A percentile compares a stretch with the other conserved stretches of the same genome.
These are phyloP conservation scores for Galago senegalensis DNA, from an alignment of 2,797 vertebrate species.

Conservation along the genomic window DNA sequence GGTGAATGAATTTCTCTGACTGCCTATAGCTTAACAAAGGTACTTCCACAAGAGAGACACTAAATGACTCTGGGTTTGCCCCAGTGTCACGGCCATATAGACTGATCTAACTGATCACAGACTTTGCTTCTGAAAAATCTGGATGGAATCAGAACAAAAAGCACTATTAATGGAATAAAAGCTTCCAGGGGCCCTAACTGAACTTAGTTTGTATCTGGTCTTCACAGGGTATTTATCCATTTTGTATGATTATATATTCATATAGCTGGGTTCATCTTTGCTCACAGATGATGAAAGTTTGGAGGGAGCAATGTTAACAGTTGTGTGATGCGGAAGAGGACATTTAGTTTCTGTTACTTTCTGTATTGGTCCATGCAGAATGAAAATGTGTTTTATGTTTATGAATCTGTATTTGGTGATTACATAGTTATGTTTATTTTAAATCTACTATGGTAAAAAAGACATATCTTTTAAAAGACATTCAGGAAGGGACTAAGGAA, in stretches of 20 bases:
- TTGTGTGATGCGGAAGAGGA: background rate
- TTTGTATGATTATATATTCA: background rate
- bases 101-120: background rate
- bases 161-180: background rate
- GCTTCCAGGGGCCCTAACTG: background rate
- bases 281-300: background rate
- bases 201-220: background rate
- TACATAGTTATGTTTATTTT: background rate
- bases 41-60: background rate
- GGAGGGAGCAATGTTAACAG: background rate
- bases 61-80: background rate
- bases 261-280: background rate
- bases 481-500: background rate
- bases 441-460: background rate
- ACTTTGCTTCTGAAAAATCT: background rate
- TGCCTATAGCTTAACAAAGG: background rate
- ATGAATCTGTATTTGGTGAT: background rate
- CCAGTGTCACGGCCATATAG: fast-evolving
- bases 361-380: background rate
- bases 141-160: background rate
- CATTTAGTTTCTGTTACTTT: background rate
- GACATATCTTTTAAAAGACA: background rate
- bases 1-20: background rate
- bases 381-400: background rate
- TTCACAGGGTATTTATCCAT: background rate